Percentiles rank a stretch among this genome's conserved stretches.
Conservation (phyloP, 2,113 vertebrate species). For the Stigmatopora nigra region DNA sequence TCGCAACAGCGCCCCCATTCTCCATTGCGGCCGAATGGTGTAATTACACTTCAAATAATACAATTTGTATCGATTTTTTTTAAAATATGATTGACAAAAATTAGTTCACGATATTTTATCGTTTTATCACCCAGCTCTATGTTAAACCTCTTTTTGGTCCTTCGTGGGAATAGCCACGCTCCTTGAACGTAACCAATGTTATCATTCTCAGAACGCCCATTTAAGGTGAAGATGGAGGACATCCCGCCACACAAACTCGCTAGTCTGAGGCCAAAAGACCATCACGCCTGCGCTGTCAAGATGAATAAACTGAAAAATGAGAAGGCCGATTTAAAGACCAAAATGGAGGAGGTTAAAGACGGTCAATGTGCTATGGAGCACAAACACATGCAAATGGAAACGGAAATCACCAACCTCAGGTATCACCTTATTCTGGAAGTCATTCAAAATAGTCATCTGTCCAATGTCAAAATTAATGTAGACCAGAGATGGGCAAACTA, state of each 20-base stretch:
- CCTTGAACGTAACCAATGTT: too few relatives aligned
- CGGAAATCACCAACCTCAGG: constrained; percentile 76
- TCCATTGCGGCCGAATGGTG: too few relatives aligned
- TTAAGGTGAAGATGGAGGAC: constrained; percentile 78
- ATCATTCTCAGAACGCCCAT: constrained; percentile 70
- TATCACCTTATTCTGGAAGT: constrained; percentile 27
- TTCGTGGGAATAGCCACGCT: too few relatives aligned
- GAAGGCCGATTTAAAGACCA: constrained; percentile 57
- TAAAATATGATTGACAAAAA: too few relatives aligned
- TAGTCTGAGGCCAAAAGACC: constrained; percentile 71
- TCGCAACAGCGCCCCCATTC: too few relatives aligned
- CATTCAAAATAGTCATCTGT: not conserved
- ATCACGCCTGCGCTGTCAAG: constrained; percentile 67
- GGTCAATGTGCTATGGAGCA: constrained; percentile 71
- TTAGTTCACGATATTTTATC: too few relatives aligned
- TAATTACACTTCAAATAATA: too few relatives aligned
- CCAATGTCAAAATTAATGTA: too few relatives aligned
- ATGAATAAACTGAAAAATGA: constrained; percentile 72
- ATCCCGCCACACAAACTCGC: constrained; percentile 77
- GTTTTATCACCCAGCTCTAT: too few relatives aligned
- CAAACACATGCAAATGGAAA: constrained; percentile 74
- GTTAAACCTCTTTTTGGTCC: too few relatives aligned
- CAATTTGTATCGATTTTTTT: too few relatives aligned
- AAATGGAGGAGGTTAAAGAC: constrained; percentile 73
- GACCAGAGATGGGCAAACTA: too few relatives aligned